Conservation (phyloP, 2,797 vertebrate genomes). For the Odontamblyopus lacepedii region DNA sequence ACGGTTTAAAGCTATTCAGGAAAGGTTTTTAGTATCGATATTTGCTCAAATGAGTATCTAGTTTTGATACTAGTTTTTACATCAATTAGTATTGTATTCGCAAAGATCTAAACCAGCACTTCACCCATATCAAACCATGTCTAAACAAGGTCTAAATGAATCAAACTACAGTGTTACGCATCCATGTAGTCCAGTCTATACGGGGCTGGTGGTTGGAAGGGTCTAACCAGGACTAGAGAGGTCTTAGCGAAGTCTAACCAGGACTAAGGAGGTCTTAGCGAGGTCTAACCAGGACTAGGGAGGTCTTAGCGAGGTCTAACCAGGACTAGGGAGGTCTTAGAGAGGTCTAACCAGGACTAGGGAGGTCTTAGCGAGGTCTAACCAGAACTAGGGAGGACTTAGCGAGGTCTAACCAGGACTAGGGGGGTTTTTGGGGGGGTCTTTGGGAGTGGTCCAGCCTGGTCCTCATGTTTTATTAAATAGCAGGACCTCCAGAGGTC, state of each 20-base stretch:
- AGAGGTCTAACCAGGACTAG: neutral
- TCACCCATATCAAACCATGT: neutral
- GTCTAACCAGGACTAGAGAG: neutral
- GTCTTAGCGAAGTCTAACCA: neutral
- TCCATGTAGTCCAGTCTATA: neutral
- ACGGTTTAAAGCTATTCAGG: too few relatives aligned
- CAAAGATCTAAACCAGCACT: neutral
- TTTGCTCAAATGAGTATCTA: too few relatives aligned
- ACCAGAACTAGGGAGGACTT: neutral
- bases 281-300: neutral
- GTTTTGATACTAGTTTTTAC: too few relatives aligned
- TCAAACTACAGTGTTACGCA: neutral
- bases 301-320: neutral
- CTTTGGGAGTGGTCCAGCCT: conserved; percentile 1
- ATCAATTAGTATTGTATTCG: too few relatives aligned
- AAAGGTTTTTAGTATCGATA: too few relatives aligned
- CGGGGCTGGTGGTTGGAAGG: neutral
- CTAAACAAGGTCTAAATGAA: neutral
- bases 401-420: too few relatives aligned
- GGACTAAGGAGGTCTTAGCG: neutral
- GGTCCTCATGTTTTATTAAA: conserved; percentile 10
- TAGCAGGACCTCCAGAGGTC: neutral
- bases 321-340: neutral
- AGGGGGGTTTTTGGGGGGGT: neutral
- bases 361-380: neutral